Percentiles rank a stretch among this genome's conserved stretches.
phyloP scores from a whole-genome alignment of 2,888 invertebrate genomes.

The Pheosia tremula region DNA sequence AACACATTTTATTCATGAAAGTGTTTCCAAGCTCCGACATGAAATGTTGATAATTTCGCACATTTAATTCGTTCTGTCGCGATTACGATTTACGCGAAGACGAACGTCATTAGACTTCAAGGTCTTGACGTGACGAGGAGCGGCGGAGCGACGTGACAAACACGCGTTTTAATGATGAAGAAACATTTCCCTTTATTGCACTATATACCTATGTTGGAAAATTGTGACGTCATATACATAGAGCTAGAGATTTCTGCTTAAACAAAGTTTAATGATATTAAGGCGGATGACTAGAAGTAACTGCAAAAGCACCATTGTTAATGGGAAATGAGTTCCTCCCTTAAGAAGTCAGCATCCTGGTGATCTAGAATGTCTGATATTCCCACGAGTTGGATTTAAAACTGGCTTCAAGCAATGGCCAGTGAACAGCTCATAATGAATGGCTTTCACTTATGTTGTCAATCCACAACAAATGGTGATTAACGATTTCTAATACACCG shows the following conservation, averaged over 20 bases:
- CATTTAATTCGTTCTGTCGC: background rate
- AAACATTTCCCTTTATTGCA: background rate
- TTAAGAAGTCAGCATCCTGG: too few relatives aligned
- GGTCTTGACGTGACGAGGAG: background rate
- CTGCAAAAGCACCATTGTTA: too few relatives aligned
- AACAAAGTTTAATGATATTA: too few relatives aligned
- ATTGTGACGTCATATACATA: too few relatives aligned
- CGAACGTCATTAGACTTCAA: background rate
- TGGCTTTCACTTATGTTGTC: constrained; percentile 1
- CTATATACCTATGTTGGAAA: background rate
- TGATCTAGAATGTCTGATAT: too few relatives aligned
- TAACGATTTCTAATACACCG: background rate
- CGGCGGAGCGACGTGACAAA: background rate
- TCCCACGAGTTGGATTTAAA: background rate
- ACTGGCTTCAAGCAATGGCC: background rate
- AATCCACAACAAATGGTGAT: background rate
- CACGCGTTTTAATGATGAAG: background rate
- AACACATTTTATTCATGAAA: background rate
- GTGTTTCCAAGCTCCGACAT: background rate
- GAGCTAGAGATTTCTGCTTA: too few relatives aligned
- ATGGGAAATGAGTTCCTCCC: too few relatives aligned
- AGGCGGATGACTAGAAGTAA: too few relatives aligned
- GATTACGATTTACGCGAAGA: background rate
- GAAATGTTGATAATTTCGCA: background rate
- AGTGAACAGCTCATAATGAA: background rate